A percentile compares a stretch with the other conserved stretches of the same genome.
Conservation (phyloP, 2,888 invertebrate species). For the Lamproptera curius region DNA sequence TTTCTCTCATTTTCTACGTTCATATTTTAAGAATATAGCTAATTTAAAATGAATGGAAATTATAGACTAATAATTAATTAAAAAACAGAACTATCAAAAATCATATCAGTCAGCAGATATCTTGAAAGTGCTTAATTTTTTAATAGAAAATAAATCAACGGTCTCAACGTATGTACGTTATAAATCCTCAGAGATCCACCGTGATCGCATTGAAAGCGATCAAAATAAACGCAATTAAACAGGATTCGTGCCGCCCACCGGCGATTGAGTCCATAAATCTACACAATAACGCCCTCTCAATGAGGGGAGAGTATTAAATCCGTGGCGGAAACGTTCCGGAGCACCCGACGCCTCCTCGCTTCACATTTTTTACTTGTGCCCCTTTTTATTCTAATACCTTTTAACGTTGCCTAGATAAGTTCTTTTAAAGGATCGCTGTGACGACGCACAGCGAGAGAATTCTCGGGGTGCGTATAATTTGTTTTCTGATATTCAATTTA, state of each 20-base stretch:
- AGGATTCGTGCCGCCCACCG: background rate
- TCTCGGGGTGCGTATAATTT: too few relatives aligned
- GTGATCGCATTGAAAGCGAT: background rate
- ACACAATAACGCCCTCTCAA: slow-evolving; percentile 9
- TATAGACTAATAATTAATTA: too few relatives aligned
- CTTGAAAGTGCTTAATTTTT: too few relatives aligned
- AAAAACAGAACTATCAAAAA: too few relatives aligned
- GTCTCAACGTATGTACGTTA: too few relatives aligned
- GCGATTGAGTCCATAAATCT: slow-evolving; percentile 5
- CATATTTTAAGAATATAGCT: too few relatives aligned
- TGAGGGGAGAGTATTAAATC: slow-evolving; percentile 7
- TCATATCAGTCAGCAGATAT: too few relatives aligned
- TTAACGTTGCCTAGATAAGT: slow-evolving; percentile 16
- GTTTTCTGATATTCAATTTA: too few relatives aligned
- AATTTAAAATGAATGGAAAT: too few relatives aligned
- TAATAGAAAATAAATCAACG: too few relatives aligned
- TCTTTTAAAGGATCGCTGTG: slow-evolving; percentile 18
- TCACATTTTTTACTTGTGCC: slow-evolving; percentile 10
- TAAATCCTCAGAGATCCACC: background rate
- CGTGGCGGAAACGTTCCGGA: slow-evolving; percentile 6
- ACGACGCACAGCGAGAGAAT: slow-evolving; percentile 8
- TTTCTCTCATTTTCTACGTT: too few relatives aligned
- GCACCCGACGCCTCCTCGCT: background rate
- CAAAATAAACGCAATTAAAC: slow-evolving; percentile 3
- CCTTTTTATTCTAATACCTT: slow-evolving; percentile 18